phyloP scores from a whole-genome alignment of 2,113 vertebrate genomes.

The Nyctereutes procyonoides region DNA sequence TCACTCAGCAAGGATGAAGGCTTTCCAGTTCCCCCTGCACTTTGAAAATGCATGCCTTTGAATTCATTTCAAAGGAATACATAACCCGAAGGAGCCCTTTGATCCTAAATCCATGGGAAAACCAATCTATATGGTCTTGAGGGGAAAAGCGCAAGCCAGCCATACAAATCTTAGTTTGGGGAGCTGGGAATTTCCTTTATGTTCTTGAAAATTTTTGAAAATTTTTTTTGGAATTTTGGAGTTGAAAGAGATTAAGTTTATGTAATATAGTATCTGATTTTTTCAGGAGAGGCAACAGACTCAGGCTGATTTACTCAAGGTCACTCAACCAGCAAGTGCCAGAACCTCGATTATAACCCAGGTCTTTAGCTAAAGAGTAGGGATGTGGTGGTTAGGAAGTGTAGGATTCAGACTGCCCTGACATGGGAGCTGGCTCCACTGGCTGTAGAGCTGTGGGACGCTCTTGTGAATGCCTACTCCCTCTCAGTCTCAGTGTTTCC shows the following conservation, averaged over 20 bases:
- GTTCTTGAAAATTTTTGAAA: background rate
- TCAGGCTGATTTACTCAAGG: background rate
- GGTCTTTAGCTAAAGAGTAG: background rate
- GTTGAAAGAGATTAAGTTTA: background rate
- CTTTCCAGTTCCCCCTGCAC: conserved; percentile 14
- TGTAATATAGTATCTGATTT: background rate
- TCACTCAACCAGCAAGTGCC: background rate
- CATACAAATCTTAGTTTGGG: conserved; percentile 42
- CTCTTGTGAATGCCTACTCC: background rate
- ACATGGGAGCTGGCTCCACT: background rate
- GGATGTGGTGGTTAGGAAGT: background rate
- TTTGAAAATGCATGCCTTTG: conserved; percentile 64
- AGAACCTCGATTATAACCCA: background rate
- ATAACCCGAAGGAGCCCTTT: conserved; percentile 71
- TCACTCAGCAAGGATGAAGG: conserved; percentile 47
- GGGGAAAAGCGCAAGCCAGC: background rate
- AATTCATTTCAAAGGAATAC: conserved; percentile 76
- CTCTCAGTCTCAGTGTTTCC: background rate
- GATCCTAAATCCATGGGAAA: conserved; percentile 73
- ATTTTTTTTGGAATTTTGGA: background rate
- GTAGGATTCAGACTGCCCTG: background rate
- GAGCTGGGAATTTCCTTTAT: background rate
- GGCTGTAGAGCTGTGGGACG: background rate
- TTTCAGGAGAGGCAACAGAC: background rate
- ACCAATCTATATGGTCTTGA: conserved; percentile 55